Conservation (phyloP, 2,113 vertebrate species). For the Corythaixoides concolor region DNA sequence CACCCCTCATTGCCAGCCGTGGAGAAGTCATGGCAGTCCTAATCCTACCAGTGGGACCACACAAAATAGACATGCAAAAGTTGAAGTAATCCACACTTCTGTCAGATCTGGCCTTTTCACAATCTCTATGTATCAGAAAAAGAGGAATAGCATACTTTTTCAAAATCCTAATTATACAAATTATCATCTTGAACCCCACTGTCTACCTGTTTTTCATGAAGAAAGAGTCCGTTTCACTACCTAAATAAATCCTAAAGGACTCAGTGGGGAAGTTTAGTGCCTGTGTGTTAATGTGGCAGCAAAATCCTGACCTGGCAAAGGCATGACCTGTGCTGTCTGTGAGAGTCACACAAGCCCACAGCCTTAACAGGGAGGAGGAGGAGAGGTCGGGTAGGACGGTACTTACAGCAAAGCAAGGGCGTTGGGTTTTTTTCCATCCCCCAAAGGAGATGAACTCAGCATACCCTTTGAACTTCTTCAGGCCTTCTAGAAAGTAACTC, state of each 20-base stretch:
- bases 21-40: not conserved
- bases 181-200: not conserved
- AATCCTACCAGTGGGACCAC: not conserved
- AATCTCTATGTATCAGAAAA: not conserved
- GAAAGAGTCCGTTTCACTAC: not conserved
- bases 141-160: not conserved
- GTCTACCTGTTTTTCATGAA: not conserved
- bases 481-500: not conserved
- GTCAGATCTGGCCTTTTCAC: not conserved
- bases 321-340: not conserved
- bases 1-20: not conserved
- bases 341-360: not conserved
- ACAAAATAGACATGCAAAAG: not conserved
- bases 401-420: not conserved
- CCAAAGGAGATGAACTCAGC: not conserved
- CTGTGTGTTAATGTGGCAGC: not conserved
- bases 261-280: not conserved
- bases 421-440: not conserved
- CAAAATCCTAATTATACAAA: not conserved
- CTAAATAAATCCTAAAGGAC: not conserved
- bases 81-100: not conserved
- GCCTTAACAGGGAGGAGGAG: not conserved
- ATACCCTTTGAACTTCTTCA: not conserved
- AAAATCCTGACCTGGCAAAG: not conserved
- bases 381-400: not conserved